Conservation (phyloP, 2,797 vertebrate species). For the Chiroxiphia lanceolata region DNA sequence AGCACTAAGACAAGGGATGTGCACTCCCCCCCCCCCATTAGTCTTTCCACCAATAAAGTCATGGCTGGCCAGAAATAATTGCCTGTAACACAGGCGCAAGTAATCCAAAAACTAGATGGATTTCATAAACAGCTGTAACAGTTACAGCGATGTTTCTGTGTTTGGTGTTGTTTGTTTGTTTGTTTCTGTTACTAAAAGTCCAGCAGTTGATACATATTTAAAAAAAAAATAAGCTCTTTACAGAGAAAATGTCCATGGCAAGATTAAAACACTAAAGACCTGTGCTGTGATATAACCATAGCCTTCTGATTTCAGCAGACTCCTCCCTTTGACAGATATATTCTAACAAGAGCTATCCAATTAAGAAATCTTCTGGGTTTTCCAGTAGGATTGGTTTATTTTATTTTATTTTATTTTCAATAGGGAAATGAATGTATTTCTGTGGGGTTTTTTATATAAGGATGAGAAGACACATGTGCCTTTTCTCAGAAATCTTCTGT, state of each 20-base stretch:
- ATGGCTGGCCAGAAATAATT: not conserved
- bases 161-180: not conserved
- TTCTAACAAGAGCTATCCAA: not conserved
- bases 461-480: not conserved
- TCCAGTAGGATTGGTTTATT: not conserved
- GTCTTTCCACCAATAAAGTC: not conserved
- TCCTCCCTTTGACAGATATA: not conserved
- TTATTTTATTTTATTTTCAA: not conserved
- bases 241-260: not conserved
- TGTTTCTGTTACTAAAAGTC: not conserved
- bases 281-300: not conserved
- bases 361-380: not conserved
- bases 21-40: accelerated
- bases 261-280: not conserved
- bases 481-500: not conserved
- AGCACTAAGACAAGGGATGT: not conserved
- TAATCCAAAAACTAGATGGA: not conserved
- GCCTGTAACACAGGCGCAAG: not conserved
- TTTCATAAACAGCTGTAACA: not conserved
- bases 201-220: not conserved
- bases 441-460: not conserved
- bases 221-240: not conserved
- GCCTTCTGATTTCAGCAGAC: not conserved
- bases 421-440: not conserved
- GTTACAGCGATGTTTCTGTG: not conserved